Evolutionary conservation across 2,888 invertebrate genomes (phyloP).

Genomic region (Lasioglossum morio): DNA sequence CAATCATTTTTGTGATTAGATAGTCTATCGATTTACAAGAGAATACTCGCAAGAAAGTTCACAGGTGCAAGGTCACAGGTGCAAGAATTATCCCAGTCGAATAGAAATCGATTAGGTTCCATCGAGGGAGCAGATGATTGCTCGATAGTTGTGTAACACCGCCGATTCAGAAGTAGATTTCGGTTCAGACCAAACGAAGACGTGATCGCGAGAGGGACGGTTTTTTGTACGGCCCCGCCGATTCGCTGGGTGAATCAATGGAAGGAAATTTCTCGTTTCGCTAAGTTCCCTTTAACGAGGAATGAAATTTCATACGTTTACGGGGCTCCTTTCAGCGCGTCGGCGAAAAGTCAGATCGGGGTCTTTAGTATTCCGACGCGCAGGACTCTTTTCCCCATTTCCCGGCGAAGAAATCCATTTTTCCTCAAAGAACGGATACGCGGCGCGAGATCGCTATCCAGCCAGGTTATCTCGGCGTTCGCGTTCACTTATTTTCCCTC

Average conservation of each 20-base stretch:
- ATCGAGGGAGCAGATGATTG: neutral
- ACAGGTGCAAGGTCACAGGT: neutral
- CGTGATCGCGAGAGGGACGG: neutral
- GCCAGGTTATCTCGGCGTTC: constrained; percentile 54
- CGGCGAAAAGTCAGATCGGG: constrained; percentile 13
- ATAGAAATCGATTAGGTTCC: neutral
- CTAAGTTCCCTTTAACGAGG: constrained; percentile 33
- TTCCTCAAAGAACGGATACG: constrained; percentile 41
- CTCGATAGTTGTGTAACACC: neutral
- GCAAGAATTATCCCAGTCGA: neutral
- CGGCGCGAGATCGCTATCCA: constrained; percentile 54
- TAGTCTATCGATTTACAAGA: neutral
- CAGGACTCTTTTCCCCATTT: constrained; percentile 31
- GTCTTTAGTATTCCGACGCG: constrained; percentile 29
- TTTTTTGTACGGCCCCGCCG: neutral
- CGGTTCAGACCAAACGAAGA: neutral
- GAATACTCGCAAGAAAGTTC: neutral
- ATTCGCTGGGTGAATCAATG: neutral
- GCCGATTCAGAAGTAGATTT: neutral
- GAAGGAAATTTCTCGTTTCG: constrained; percentile 21
- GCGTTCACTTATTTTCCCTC: constrained; percentile 56
- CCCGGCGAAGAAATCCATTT: constrained; percentile 51
- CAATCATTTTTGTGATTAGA: neutral
- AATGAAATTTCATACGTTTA: constrained; percentile 43
- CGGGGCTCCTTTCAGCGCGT: constrained; percentile 26